Percentiles rank a stretch among this genome's conserved stretches.
phyloP scores from a whole-genome alignment of 2,888 invertebrate genomes.

The Allophyes oxyacanthae region DNA sequence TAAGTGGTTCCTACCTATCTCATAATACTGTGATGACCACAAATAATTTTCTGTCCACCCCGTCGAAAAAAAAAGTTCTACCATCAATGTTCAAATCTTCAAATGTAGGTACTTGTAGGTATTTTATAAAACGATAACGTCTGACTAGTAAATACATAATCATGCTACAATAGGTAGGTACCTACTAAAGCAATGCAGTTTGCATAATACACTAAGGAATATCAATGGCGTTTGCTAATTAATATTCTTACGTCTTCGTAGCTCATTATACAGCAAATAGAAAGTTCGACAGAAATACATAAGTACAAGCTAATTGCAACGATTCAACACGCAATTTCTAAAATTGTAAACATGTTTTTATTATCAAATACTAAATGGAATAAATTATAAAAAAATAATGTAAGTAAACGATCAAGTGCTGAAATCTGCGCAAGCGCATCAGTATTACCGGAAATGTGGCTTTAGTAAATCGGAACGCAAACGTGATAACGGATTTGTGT shows the following conservation, averaged over 20 bases:
- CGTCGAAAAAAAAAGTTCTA: no score
- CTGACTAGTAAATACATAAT: constrained; percentile 13
- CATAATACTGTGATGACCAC: no score
- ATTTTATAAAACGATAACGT: constrained; percentile 1
- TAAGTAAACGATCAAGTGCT: no score
- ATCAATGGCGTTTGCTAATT: constrained; percentile 59
- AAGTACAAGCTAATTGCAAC: constrained; percentile 29
- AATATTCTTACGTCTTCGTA: constrained; percentile 59
- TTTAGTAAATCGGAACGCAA: constrained; percentile 5
- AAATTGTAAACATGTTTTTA: constrained; percentile 1
- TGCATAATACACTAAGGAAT: constrained; percentile 61
- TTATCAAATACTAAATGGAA: background rate
- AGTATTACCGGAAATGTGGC: no score
- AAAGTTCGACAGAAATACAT: constrained; percentile 54
- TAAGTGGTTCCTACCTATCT: no score
- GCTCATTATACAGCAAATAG: constrained; percentile 55
- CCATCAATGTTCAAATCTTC: no score
- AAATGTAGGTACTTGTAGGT: background rate
- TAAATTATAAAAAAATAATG: no score
- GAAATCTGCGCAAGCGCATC: no score
- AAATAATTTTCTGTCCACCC: no score
- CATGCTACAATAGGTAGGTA: constrained; percentile 16
- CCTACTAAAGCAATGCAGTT: constrained; percentile 49
- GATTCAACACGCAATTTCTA: constrained; percentile 40
- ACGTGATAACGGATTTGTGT: constrained; percentile 2